A percentile compares a stretch with the other conserved stretches of the same genome.
Evolutionary conservation across 2,113 vertebrate genomes (phyloP).

Genomic region (Nansenia antarctica): DNA sequence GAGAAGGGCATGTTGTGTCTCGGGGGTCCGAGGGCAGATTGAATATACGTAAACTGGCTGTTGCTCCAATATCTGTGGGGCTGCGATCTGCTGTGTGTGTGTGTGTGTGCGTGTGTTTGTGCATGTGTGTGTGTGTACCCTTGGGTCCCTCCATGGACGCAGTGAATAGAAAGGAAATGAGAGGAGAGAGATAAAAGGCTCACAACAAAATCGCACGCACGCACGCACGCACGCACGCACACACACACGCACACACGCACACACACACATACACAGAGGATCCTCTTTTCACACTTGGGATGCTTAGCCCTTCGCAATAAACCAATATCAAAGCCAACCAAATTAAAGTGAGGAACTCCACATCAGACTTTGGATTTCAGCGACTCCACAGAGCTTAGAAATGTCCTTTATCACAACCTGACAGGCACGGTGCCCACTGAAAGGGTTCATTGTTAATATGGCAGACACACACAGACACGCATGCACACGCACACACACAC

Average conservation of each 20-base stretch:
- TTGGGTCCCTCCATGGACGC: neutral
- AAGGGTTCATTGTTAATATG: slow-evolving; percentile 26
- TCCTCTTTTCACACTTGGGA: neutral
- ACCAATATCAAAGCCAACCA: slow-evolving; percentile 32
- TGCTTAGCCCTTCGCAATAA: slow-evolving; percentile 1
- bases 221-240: slow-evolving; percentile 6
- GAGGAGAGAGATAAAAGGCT: slow-evolving; percentile 8
- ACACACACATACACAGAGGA: slow-evolving; percentile 1
- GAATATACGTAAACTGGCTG: neutral
- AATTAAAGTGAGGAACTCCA: slow-evolving; percentile 27
- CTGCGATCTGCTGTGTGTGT: neutral
- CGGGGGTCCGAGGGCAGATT: neutral
- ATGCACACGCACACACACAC: neutral
- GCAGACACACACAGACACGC: neutral
- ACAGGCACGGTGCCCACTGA: slow-evolving; percentile 18
- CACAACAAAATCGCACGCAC: slow-evolving; percentile 2
- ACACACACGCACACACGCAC: neutral
- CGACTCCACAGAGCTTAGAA: slow-evolving; percentile 10
- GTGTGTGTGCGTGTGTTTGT: neutral
- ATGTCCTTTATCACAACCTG: slow-evolving; percentile 14
- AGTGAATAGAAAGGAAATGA: slow-evolving; percentile 22
- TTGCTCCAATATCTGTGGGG: slow-evolving; percentile 11
- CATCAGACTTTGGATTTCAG: slow-evolving; percentile 9
- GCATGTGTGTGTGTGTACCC: neutral
- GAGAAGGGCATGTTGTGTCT: too few species aligned